These are phyloP conservation scores for Drosophila nannoptera DNA, from an alignment of 1,140 invertebrate genomes.

Conservation along the genomic window DNA sequence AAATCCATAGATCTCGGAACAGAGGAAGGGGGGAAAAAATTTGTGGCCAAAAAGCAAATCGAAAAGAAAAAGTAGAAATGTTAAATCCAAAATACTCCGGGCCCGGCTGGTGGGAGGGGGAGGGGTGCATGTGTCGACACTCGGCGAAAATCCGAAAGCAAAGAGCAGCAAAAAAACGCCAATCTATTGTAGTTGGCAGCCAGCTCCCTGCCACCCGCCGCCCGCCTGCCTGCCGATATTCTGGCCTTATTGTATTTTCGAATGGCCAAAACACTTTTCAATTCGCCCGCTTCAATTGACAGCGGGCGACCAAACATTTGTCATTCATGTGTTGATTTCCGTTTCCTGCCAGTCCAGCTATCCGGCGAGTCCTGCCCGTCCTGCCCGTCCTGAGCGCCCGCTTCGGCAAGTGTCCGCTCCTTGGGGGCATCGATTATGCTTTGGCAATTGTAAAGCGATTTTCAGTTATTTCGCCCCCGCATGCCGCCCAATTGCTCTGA, in stretches of 20 bases:
- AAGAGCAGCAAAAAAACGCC: not conserved
- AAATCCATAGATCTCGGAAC: constrained; percentile 32
- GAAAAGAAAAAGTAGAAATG: constrained; percentile 9
- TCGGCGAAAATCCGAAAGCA: not conserved
- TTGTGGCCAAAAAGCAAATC: constrained; percentile 16
- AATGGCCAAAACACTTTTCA: constrained; percentile 28
- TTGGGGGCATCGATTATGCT: constrained; percentile 76
- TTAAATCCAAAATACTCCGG: constrained; percentile 32
- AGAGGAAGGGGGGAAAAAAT: constrained; percentile 22
- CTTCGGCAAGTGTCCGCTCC: constrained; percentile 68
- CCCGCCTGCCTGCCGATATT: not conserved
- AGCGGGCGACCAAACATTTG: constrained; percentile 62
- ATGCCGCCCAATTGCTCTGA: constrained; percentile 33
- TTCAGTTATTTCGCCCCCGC: constrained; percentile 67
- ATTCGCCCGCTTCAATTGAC: constrained; percentile 50
- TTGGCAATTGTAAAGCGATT: constrained; percentile 77
- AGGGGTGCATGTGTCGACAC: constrained; percentile 18
- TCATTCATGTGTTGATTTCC: constrained; percentile 79
- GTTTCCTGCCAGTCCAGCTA: constrained; percentile 52
- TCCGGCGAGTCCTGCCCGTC: not conserved
- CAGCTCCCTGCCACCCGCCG: too few species aligned
- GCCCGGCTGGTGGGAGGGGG: constrained; percentile 19
- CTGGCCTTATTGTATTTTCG: constrained; percentile 39
- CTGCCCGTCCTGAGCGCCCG: not conserved
- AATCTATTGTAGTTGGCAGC: constrained; percentile 66